These are phyloP conservation scores for Bombus soroeensis DNA, from an alignment of 1,140 invertebrate species.

Conservation along the genomic window DNA sequence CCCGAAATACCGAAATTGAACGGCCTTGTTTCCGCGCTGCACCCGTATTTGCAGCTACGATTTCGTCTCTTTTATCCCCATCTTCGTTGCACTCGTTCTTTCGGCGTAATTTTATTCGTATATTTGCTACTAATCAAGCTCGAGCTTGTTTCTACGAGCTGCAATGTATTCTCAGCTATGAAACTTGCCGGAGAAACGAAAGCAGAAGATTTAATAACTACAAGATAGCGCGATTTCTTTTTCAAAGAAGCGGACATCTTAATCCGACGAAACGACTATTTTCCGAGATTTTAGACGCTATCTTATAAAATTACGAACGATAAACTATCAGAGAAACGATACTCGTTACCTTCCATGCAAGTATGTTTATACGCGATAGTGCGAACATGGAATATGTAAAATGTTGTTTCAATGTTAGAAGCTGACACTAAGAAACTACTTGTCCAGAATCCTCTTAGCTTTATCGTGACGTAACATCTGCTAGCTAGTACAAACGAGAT, in stretches of 20 bases:
- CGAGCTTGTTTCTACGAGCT: background rate
- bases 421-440: background rate
- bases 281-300: background rate
- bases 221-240: background rate
- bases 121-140: background rate
- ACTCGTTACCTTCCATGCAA: background rate
- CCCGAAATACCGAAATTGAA: constrained; percentile 38
- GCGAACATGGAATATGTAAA: no score
- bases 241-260: background rate
- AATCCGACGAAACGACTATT: background rate
- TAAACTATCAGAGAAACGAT: background rate
- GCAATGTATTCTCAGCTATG: no score
- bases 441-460: constrained; percentile 1
- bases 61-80: background rate
- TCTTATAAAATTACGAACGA: background rate
- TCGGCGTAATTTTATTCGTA: background rate
- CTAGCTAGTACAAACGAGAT: background rate
- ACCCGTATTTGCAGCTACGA: background rate
- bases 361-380: background rate
- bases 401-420: background rate
- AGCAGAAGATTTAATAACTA: background rate
- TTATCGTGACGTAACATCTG: background rate
- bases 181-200: background rate
- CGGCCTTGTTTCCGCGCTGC: background rate
- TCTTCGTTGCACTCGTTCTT: background rate